phyloP scores from a whole-genome alignment of 64 coral and sea anemone species.

The Trachythela sp. region DNA sequence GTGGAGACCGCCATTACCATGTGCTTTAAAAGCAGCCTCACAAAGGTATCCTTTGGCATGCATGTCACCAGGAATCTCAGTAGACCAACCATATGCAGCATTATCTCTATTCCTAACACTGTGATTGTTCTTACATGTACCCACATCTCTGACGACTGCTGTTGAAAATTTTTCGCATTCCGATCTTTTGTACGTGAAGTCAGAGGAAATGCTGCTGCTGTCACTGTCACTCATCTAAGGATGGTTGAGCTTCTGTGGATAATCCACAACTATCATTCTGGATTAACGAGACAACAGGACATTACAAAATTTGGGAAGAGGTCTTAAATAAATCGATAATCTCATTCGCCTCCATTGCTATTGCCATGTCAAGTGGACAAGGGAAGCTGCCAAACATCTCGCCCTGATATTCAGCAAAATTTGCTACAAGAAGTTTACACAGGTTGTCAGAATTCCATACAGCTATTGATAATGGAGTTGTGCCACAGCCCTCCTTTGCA shows the following conservation, averaged over 20 bases:
- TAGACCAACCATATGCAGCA: neutral
- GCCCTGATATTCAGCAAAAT: neutral
- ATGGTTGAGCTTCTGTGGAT: neutral
- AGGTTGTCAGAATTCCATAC: neutral
- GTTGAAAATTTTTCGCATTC: neutral
- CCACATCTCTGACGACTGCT: neutral
- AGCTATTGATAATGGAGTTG: neutral
- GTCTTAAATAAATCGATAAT: neutral
- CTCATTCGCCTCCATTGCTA: neutral
- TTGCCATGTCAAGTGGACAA: neutral
- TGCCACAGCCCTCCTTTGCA: neutral
- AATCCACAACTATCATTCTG: neutral
- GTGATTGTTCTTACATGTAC: neutral
- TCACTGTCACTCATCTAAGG: neutral
- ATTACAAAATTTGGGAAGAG: neutral
- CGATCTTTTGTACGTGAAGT: neutral
- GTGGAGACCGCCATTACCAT: neutral
- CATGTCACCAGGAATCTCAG: neutral
- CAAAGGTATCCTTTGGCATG: neutral
- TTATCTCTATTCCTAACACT: neutral
- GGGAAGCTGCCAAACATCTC: neutral
- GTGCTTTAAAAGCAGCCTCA: slow-evolving; percentile 7
- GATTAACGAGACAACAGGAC: neutral
- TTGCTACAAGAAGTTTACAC: neutral
- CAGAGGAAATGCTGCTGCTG: neutral